phyloP scores from a whole-genome alignment of 1,140 invertebrate genomes.

The Lethrus apterus region DNA sequence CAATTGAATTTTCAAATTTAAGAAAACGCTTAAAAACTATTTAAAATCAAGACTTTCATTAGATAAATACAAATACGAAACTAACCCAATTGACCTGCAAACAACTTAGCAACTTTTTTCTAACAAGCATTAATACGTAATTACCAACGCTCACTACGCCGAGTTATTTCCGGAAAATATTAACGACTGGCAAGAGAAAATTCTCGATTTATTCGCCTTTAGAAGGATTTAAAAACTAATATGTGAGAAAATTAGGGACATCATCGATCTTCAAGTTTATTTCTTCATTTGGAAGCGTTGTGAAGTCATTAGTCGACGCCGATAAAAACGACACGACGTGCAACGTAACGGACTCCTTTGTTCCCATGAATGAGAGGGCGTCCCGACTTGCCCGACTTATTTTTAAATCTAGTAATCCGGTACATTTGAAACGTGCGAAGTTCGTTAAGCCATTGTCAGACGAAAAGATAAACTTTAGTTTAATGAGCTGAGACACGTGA shows the following conservation, averaged over 20 bases:
- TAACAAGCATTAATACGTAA: no score
- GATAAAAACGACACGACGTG: background rate
- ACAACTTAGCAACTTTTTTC: no score
- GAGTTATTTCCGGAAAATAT: no score
- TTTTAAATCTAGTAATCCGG: conserved; percentile 28
- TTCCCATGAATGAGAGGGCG: conserved; percentile 19
- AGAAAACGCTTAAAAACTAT: no score
- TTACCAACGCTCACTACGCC: no score
- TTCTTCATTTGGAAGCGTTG: background rate
- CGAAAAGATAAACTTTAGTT: conserved; percentile 24
- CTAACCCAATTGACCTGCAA: no score
- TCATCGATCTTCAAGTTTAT: background rate
- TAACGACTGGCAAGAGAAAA: no score
- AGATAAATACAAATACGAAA: no score
- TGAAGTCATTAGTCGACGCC: background rate
- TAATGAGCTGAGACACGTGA: conserved; percentile 28
- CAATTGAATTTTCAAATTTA: no score
- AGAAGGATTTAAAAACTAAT: background rate
- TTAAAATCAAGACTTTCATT: no score
- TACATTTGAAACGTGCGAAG: conserved; percentile 27
- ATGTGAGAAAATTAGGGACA: background rate
- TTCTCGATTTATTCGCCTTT: background rate
- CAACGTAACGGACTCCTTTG: conserved; percentile 2
- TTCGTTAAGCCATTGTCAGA: conserved; percentile 24
- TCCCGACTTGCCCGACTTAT: conserved; percentile 18